These are phyloP conservation scores for Heteromormyrus szaboi DNA, from an alignment of 2,797 vertebrate genomes.

Conservation along the genomic window DNA sequence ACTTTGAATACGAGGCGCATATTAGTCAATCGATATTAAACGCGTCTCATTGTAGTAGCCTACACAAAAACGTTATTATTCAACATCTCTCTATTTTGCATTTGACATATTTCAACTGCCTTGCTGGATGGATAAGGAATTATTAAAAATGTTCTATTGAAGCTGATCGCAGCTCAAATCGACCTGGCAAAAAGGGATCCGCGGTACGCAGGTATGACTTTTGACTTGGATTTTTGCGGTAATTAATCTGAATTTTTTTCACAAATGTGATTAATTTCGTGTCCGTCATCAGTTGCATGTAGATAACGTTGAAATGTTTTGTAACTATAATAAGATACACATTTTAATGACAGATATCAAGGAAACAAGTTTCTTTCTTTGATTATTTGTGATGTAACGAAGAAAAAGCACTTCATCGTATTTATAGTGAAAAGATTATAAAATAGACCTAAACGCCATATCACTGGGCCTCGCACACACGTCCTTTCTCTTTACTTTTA, in stretches of 20 bases:
- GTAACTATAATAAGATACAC: too few relatives aligned
- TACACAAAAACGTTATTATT: not conserved
- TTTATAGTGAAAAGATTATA: not conserved
- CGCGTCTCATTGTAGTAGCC: not conserved
- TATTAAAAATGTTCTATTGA: not conserved
- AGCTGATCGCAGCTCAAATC: not conserved
- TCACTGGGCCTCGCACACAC: not conserved
- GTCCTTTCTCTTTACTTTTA: not conserved
- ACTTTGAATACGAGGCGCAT: not conserved
- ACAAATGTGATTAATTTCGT: not conserved
- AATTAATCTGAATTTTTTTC: not conserved
- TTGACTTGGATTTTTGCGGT: not conserved
- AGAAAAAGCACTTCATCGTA: not conserved
- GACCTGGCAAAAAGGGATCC: not conserved
- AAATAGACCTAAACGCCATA: not conserved
- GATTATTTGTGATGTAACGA: not conserved
- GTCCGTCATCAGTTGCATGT: not conserved
- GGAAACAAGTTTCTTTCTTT: not conserved
- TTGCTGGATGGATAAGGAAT: conserved; percentile 3
- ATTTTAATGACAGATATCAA: not conserved
- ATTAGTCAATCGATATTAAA: not conserved
- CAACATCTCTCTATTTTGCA: not conserved
- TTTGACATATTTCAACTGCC: not conserved
- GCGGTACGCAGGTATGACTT: not conserved
- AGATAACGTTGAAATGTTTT: not conserved